Evolutionary conservation across 2,797 vertebrate species (phyloP).

Genomic region (Mus minutoides): DNA sequence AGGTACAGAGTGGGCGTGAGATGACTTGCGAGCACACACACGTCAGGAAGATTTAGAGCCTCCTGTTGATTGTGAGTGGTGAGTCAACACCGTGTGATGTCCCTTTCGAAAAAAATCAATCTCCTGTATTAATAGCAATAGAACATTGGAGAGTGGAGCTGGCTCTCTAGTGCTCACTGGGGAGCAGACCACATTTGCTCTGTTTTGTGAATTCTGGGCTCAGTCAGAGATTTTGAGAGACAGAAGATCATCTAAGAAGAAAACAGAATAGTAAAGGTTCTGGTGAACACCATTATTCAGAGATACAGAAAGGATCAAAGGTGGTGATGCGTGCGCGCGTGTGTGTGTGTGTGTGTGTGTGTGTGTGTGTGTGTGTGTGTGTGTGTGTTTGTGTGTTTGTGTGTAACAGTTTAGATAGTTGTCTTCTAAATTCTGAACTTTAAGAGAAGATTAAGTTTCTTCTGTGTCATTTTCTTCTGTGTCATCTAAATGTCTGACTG

Average conservation of each 20-base stretch:
- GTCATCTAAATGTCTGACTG: neutral
- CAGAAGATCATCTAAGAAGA: conserved; percentile 21
- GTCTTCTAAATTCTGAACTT: neutral
- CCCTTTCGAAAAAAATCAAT: conserved; percentile 31
- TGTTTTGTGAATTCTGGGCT: conserved; percentile 54
- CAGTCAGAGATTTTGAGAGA: neutral
- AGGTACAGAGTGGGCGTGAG: conserved; percentile 57
- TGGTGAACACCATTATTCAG: conserved; percentile 6
- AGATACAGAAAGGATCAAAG: conserved; percentile 39
- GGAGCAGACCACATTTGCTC: conserved; percentile 39
- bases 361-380: neutral
- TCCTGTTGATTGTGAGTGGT: conserved; percentile 66
- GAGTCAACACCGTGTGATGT: conserved; percentile 68
- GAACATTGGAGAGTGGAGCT: neutral
- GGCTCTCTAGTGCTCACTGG: conserved; percentile 21
- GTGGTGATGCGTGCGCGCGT: neutral
- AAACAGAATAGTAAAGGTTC: neutral
- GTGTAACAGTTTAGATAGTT: neutral
- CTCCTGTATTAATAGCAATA: conserved; percentile 71
- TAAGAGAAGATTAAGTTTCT: neutral
- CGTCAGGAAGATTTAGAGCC: conserved; percentile 53
- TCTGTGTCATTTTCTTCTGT: conserved; percentile 2
- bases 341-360: neutral
- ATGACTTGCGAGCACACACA: conserved; percentile 18
- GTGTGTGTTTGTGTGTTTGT: neutral